Percentiles rank a stretch among this genome's conserved stretches.
These are phyloP conservation scores for Andrena minutula DNA, from an alignment of 2,888 invertebrate species.

Conservation along the genomic window DNA sequence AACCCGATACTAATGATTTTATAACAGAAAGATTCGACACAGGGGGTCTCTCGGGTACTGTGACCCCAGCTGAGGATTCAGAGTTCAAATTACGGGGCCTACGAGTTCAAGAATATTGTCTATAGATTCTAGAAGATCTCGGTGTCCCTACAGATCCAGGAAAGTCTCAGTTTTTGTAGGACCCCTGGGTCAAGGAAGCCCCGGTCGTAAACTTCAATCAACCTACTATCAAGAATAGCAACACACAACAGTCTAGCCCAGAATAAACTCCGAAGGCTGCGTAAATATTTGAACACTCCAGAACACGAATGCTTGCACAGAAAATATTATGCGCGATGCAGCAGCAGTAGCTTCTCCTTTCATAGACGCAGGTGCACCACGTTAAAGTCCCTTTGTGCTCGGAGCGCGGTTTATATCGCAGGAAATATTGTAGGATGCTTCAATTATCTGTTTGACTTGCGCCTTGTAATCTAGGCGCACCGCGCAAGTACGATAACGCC, in stretches of 20 bases:
- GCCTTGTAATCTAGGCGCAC: conserved; percentile 41
- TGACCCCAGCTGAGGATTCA: too few relatives aligned
- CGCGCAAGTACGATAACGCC: conserved; percentile 34
- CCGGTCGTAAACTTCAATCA: neutral
- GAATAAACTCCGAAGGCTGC: neutral
- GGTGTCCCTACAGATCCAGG: too few relatives aligned
- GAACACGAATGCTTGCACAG: neutral
- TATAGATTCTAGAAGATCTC: too few relatives aligned
- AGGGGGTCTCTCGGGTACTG: too few relatives aligned
- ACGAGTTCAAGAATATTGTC: too few relatives aligned
- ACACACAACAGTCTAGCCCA: neutral
- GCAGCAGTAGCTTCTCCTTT: neutral
- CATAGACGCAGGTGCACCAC: neutral
- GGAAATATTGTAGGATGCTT: conserved; percentile 6
- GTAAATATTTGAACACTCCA: neutral
- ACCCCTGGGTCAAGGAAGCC: too few relatives aligned
- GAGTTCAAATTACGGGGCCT: too few relatives aligned
- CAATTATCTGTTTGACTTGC: conserved; percentile 44
- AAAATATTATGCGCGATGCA: neutral
- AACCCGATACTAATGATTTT: too few relatives aligned
- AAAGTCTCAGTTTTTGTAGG: too few relatives aligned
- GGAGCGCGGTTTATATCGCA: neutral
- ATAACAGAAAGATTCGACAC: too few relatives aligned
- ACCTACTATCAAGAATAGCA: neutral
- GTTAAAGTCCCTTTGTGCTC: neutral